phyloP scores from a whole-genome alignment of 1,140 invertebrate species.

The Trypoxylus dichotomus region DNA sequence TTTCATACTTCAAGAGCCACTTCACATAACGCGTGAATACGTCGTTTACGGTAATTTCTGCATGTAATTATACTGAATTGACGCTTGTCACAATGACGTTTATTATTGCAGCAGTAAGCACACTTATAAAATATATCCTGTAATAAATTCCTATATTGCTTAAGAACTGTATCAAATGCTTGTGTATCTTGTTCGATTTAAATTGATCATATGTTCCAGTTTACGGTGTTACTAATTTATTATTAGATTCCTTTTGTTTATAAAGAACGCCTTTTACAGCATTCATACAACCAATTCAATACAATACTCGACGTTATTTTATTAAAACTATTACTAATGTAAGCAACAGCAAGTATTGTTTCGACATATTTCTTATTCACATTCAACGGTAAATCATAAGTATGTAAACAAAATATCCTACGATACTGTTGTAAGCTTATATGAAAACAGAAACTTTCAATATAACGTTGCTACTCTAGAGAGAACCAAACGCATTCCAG shows the following conservation, averaged over 20 bases:
- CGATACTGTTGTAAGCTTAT: slow-evolving; percentile 39
- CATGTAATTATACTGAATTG: neutral
- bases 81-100: neutral
- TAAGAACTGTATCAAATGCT: neutral
- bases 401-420: slow-evolving; percentile 18
- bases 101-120: neutral
- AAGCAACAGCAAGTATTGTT: neutral
- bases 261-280: neutral
- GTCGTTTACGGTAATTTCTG: neutral
- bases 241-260: neutral
- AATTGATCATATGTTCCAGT: neutral
- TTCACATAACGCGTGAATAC: neutral
- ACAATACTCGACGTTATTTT: neutral
- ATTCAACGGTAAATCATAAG: neutral
- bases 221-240: neutral
- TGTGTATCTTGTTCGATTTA: neutral
- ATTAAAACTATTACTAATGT: neutral
- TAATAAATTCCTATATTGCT: neutral
- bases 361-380: neutral
- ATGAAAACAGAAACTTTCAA: slow-evolving; percentile 36
- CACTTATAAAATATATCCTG: neutral
- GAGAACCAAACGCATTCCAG: slow-evolving; percentile 31
- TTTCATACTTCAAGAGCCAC: neutral
- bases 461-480: slow-evolving; percentile 37
- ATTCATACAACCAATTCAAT: neutral